Evolutionary conservation across 2,113 vertebrate species (phyloP).

Genomic region (Hippoglossus stenolepis): DNA sequence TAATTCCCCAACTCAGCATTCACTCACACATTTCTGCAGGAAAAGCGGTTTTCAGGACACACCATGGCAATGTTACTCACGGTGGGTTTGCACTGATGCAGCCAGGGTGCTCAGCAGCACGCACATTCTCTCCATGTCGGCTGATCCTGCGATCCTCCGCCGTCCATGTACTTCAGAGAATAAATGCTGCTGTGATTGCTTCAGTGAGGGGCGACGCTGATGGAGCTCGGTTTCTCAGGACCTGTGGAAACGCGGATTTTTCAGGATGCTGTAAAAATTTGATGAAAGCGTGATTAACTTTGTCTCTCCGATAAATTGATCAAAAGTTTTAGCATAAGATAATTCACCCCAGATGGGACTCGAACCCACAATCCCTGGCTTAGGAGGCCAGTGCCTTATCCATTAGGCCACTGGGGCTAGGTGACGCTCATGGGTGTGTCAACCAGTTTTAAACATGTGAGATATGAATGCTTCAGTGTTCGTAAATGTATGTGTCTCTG

Average conservation of each 20-base stretch:
- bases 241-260: neutral
- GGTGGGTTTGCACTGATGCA: conserved; percentile 52
- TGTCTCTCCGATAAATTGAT: too few species aligned
- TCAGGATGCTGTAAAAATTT: too few species aligned
- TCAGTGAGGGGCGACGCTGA: too few species aligned
- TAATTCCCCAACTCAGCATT: neutral
- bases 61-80: conserved; percentile 53
- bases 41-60: too few species aligned
- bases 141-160: neutral
- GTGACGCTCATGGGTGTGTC: rapidly evolving
- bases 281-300: too few species aligned
- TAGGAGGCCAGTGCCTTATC: conserved; percentile 87
- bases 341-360: conserved; percentile 71
- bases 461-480: too few species aligned
- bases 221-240: too few species aligned
- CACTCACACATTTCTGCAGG: neutral
- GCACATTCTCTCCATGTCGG: conserved; percentile 45
- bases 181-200: neutral
- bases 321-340: too few species aligned
- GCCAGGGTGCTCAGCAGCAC: conserved; percentile 51
- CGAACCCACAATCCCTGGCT: conserved; percentile 75
- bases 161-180: neutral
- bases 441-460: too few species aligned
- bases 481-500: too few species aligned
- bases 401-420: conserved; percentile 86